These are phyloP conservation scores for Numida meleagris DNA, from an alignment of 2,113 vertebrate species.

Conservation along the genomic window DNA sequence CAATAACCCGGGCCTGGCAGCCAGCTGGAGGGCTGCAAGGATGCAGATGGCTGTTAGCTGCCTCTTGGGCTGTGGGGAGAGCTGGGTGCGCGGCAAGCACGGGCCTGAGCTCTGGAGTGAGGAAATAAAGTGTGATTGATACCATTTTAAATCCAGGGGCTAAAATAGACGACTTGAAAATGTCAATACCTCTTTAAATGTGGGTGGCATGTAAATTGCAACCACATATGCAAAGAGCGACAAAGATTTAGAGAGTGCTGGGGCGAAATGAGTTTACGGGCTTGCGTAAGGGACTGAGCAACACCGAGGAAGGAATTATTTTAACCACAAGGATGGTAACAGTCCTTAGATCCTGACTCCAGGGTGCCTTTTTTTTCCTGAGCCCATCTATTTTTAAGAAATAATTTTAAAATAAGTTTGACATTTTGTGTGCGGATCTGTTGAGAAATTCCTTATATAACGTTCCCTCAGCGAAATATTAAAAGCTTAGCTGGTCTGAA, in stretches of 20 bases:
- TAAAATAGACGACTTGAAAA: conserved; percentile 49
- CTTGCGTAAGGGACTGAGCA: conserved; percentile 58
- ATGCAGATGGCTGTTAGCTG: neutral
- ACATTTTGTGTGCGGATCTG: conserved; percentile 35
- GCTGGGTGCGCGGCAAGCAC: neutral
- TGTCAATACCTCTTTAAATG: conserved; percentile 61
- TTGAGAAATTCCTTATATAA: conserved; percentile 66
- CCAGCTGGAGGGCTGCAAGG: neutral
- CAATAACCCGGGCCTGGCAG: neutral
- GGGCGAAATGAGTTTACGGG: conserved; percentile 46
- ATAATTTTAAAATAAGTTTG: conserved; percentile 65
- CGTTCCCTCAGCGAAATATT: conserved; percentile 31
- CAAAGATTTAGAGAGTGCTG: conserved; percentile 43
- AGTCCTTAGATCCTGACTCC: conserved; percentile 47
- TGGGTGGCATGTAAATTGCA: conserved; percentile 62
- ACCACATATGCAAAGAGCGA: conserved; percentile 39
- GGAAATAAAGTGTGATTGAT: conserved; percentile 39
- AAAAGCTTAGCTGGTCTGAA: conserved; percentile 43
- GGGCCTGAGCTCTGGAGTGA: neutral
- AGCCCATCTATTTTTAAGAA: conserved; percentile 58
- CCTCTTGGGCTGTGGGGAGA: neutral
- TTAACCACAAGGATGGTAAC: conserved; percentile 39
- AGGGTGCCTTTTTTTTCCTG: neutral
- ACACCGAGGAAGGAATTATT: conserved; percentile 45
- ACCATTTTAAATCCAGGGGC: conserved; percentile 38